Evolutionary conservation across 2,888 invertebrate species (phyloP).

Genomic region (Heterodera filipjevi): DNA sequence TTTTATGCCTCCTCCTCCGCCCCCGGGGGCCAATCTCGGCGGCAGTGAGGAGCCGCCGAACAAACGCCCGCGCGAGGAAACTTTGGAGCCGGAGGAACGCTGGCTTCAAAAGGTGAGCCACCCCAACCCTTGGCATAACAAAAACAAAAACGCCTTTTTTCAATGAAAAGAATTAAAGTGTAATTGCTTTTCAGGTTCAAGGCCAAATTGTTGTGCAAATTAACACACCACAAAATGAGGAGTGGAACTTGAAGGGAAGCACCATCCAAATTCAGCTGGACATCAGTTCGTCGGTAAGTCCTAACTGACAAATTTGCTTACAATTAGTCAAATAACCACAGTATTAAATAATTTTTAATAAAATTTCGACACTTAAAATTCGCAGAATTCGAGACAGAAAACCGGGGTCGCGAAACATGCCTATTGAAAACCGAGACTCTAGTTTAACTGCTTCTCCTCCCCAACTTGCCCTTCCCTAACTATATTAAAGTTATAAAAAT

Average conservation of each 20-base stretch:
- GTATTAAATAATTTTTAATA: too few species aligned
- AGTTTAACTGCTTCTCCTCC: too few species aligned
- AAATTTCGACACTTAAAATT: too few species aligned
- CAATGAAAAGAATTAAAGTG: too few species aligned
- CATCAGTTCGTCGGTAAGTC: conserved; percentile 74
- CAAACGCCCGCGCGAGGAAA: conserved; percentile 94
- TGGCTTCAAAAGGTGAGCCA: conserved; percentile 69
- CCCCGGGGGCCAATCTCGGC: conserved; percentile 16
- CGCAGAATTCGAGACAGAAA: too few species aligned
- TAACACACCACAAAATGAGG: conserved; percentile 86
- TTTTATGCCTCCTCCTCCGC: conserved; percentile 39
- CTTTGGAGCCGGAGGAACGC: conserved; percentile 84
- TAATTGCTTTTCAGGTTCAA: not conserved
- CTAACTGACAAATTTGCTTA: too few species aligned
- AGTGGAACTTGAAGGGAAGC: conserved; percentile 94
- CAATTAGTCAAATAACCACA: too few species aligned
- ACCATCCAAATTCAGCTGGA: conserved; percentile 79
- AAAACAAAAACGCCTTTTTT: not conserved
- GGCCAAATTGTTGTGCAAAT: conserved; percentile 77
- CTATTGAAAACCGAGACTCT: too few species aligned
- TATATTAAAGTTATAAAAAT: too few species aligned
- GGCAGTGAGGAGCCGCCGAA: conserved; percentile 73
- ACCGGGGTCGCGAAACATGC: too few species aligned
- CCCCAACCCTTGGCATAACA: too few species aligned
- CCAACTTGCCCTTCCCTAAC: too few species aligned